These are phyloP conservation scores for Rhinichthys klamathensis DNA, from an alignment of 2,113 vertebrate species.

Conservation along the genomic window DNA sequence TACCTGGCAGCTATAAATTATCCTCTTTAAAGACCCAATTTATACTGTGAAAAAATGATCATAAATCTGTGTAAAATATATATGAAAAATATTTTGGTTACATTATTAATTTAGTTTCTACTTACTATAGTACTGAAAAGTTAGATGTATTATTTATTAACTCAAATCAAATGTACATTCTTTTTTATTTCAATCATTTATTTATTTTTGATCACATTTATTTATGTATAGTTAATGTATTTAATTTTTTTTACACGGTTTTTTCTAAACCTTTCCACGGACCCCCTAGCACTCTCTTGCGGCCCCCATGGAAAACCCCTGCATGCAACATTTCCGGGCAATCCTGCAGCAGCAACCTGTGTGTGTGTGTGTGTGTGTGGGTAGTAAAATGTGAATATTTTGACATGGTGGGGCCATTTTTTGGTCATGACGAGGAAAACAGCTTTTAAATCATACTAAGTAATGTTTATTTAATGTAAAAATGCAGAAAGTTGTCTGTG, in stretches of 20 bases:
- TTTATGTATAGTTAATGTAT: no score
- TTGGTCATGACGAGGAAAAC: no score
- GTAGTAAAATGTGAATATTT: no score
- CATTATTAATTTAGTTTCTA: no score
- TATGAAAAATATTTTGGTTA: background rate
- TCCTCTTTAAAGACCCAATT: background rate
- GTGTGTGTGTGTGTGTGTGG: background rate
- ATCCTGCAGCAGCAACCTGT: slow-evolving; percentile 25
- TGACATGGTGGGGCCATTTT: no score
- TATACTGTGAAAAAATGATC: background rate
- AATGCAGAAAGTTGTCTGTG: no score
- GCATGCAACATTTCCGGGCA: background rate
- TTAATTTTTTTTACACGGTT: background rate
- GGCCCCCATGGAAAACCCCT: background rate
- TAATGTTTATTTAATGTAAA: no score
- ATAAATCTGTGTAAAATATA: background rate
- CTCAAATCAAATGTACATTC: background rate
- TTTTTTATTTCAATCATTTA: background rate
- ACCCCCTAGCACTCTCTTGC: background rate
- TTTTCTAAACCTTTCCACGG: background rate
- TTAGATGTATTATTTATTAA: background rate
- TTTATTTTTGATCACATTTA: background rate
- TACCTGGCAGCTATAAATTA: background rate
- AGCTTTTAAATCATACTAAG: no score
- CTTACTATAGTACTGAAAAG: background rate